A percentile compares a stretch with the other conserved stretches of the same genome.
Conservation (phyloP, 1,140 invertebrate species). For the Drosophila lowei region DNA sequence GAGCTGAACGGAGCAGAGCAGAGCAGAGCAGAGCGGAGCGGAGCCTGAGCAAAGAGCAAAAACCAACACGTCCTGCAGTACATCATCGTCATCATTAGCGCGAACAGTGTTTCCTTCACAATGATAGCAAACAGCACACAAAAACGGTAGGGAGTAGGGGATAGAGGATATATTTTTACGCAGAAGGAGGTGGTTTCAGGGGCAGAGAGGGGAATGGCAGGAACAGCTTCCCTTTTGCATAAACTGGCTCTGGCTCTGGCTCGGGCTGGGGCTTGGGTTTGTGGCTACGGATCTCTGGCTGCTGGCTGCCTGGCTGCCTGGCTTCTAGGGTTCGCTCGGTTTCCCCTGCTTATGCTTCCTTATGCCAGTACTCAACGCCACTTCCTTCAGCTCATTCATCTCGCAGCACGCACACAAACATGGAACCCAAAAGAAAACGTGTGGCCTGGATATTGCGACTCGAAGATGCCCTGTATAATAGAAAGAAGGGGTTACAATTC, state of each 20-base stretch:
- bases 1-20: conserved; percentile 33
- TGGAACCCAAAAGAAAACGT: not conserved
- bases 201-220: not conserved
- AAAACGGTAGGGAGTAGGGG: not conserved
- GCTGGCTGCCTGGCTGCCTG: too few species aligned
- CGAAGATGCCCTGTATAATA: too few species aligned
- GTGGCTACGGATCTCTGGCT: too few species aligned
- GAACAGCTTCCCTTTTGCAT: conserved; percentile 40
- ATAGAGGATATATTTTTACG: not conserved
- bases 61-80: conserved; percentile 77
- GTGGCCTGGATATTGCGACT: not conserved
- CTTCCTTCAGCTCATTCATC: conserved; percentile 77
- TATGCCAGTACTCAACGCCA: conserved; percentile 79
- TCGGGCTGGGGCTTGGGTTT: conserved; percentile 7
- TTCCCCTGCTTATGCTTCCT: conserved; percentile 69
- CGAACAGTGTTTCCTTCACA: conserved; percentile 60
- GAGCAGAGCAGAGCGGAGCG: conserved; percentile 3
- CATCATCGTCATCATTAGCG: conserved; percentile 80
- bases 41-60: conserved; percentile 65
- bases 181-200: not conserved
- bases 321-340: conserved; percentile 31
- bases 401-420: conserved; percentile 52
- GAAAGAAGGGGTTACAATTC: too few species aligned
- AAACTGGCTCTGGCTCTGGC: conserved; percentile 31
- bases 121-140: conserved; percentile 37